Evolutionary conservation across 2,888 invertebrate species (phyloP).

Genomic region (Microplitis deprimator): DNA sequence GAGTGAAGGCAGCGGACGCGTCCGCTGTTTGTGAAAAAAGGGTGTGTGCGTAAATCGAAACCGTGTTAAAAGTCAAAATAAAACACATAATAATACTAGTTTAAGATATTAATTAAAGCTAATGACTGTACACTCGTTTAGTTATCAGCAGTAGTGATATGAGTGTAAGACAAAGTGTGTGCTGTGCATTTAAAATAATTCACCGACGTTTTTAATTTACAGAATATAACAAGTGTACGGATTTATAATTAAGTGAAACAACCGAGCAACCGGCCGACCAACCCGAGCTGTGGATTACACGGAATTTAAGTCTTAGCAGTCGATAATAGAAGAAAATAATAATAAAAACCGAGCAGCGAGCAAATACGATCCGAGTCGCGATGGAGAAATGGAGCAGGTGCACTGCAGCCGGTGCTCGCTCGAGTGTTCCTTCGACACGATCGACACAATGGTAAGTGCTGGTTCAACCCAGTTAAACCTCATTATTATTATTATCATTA

Average conservation of each 20-base stretch:
- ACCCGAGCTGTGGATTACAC: neutral
- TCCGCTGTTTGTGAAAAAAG: conserved; percentile 46
- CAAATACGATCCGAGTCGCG: neutral
- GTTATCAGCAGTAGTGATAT: no score
- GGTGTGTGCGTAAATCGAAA: conserved; percentile 44
- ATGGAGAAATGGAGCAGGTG: conserved; percentile 10
- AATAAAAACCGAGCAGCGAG: neutral
- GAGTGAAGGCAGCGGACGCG: conserved; percentile 36
- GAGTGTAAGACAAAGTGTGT: neutral
- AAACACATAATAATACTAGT: no score
- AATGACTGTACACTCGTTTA: neutral
- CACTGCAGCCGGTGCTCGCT: conserved; percentile 6
- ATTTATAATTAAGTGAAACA: no score
- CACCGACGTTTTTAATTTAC: neutral
- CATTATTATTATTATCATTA: neutral
- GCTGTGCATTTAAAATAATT: neutral
- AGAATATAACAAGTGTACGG: neutral
- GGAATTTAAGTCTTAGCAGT: neutral
- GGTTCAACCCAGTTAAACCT: neutral
- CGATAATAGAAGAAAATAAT: neutral
- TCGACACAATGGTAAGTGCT: conserved; percentile 2
- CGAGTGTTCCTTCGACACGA: neutral
- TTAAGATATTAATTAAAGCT: neutral
- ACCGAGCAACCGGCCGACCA: no score
- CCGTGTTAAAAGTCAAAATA: neutral